Evolutionary conservation across 2,113 vertebrate genomes (phyloP).

Genomic region (Neolamprologus sp.): DNA sequence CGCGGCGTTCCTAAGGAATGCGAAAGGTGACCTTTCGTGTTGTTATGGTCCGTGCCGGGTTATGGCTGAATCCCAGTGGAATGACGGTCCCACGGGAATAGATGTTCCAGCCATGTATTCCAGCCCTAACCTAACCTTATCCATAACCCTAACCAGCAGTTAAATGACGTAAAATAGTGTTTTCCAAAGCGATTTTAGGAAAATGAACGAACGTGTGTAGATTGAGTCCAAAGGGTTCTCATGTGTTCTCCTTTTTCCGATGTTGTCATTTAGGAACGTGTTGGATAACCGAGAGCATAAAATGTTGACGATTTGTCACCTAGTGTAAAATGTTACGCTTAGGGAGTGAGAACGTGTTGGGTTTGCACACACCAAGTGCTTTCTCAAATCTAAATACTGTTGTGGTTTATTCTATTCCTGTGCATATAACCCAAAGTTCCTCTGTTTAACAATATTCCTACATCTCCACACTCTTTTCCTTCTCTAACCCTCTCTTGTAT

Average conservation of each 20-base stretch:
- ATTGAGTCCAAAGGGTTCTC: neutral
- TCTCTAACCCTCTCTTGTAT: neutral
- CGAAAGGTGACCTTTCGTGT: rapidly evolving
- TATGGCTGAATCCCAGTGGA: too few relatives aligned
- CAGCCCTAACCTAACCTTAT: neutral
- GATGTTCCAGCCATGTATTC: neutral
- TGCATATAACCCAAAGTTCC: neutral
- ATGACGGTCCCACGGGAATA: neutral
- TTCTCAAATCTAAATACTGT: neutral
- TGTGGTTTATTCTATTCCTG: neutral
- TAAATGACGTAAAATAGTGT: neutral
- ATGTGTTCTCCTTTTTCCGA: neutral
- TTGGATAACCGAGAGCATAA: neutral
- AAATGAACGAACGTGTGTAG: neutral
- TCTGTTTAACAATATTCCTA: neutral
- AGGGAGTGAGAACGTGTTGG: neutral
- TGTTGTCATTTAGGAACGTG: neutral
- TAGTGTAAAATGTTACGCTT: neutral
- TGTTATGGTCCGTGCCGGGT: too few relatives aligned
- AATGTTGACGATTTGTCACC: neutral
- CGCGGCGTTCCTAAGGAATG: too few relatives aligned
- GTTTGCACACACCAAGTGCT: neutral
- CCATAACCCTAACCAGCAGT: neutral
- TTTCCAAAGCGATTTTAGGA: neutral
- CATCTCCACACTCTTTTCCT: neutral